Base-by-base conservation (phyloP, 2,888 invertebrate species). In the Panorpa germanica region DNA sequence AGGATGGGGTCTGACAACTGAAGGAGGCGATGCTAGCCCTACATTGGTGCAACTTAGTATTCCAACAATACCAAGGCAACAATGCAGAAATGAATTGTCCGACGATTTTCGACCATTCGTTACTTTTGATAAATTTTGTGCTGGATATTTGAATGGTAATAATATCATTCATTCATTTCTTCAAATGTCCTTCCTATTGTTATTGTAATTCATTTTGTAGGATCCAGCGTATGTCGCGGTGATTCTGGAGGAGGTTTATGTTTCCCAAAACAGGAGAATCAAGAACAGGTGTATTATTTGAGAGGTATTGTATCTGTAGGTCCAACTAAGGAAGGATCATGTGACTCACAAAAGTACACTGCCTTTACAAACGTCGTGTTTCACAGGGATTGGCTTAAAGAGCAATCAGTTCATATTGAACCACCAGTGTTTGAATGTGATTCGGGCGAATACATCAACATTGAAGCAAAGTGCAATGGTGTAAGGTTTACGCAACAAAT, bases 41-140 rank as follows among this genome's bases (percentile, higher is more conserved):
- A 35, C 31, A 12, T 31, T 46, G 8, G 34, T 34, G 25, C 29
- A 35, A 5, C 33, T 40, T 9, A 34, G 36, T 7, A 29, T 42
- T 4, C 37, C 36, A n/a, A 35, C 39, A 2, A 37, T 40, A 9
- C 31, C 36, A 10, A 37, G 38, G 20, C 11, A 34, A 1, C 30
- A 37, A 3, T 48, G 47, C 29, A 28, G 21, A 13, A 28, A 30
- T 2, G 10, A 22, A 28, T 36, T 40, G 7, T 33, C 38, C n/a
- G 5, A 25, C 3, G 28, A 28, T 13, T 38, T 36, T 22, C 32
- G 37, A n/a, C 34, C 26, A 8, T 34, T 37, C 15, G 29, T 48
- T 4, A 41, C 47, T 0, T 25, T 32, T 11, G 50, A 52, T 38
- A 52, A 51, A 39, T 48, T 51, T 35, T 52, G 52, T 39, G 43